phyloP scores from a whole-genome alignment of 2,888 invertebrate species.

The Pheosia gnoma region DNA sequence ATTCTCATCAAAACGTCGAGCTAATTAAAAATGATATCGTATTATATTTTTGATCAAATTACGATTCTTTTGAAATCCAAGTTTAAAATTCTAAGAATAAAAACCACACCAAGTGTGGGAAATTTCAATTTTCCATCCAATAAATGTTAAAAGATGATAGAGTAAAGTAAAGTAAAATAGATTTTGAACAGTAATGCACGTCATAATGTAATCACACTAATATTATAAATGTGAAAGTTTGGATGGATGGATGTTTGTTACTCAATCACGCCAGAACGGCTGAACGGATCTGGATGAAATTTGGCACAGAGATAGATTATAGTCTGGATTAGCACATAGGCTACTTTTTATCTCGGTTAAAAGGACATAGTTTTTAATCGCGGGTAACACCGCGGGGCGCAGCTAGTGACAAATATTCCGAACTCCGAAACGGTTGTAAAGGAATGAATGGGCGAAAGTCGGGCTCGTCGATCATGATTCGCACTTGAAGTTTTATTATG shows the following conservation, averaged over 20 bases:
- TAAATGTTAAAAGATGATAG: slow-evolving; percentile 17
- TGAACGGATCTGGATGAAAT: slow-evolving; percentile 8
- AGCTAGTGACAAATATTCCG: slow-evolving; percentile 19
- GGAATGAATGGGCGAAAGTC: slow-evolving; percentile 69
- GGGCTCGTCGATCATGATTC: slow-evolving; percentile 56
- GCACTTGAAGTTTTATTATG: slow-evolving; percentile 47
- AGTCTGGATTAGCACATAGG: too few relatives aligned
- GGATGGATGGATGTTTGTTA: too few relatives aligned
- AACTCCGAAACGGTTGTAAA: slow-evolving; percentile 21
- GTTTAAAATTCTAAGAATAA: not conserved
- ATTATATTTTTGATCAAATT: not conserved
- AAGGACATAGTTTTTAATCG: too few relatives aligned
- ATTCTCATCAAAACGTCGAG: slow-evolving; percentile 13
- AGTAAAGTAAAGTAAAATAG: slow-evolving; percentile 10
- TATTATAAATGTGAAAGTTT: too few relatives aligned
- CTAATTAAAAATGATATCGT: not conserved
- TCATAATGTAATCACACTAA: too few relatives aligned
- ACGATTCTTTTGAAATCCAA: not conserved
- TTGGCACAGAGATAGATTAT: too few relatives aligned
- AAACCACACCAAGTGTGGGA: slow-evolving; percentile 19
- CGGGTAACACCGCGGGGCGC: too few relatives aligned
- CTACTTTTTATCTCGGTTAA: too few relatives aligned
- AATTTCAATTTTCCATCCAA: slow-evolving; percentile 9
- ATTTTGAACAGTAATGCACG: slow-evolving; percentile 22
- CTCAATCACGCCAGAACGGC: too few relatives aligned